Conservation (phyloP, 2,113 vertebrate genomes). For the Chlamydotis undulata region DNA sequence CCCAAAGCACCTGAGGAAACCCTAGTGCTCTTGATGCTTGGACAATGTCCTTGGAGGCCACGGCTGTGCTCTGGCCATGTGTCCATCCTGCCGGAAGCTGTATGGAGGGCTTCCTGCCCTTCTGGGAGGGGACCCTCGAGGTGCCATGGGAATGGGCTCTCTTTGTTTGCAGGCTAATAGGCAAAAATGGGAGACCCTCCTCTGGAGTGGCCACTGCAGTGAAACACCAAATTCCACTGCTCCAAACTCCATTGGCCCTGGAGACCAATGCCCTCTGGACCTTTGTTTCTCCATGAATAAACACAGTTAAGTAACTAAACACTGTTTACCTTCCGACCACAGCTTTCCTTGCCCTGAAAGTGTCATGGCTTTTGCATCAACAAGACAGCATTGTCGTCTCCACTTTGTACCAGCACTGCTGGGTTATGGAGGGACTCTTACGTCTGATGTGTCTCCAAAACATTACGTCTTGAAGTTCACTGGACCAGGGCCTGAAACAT, state of each 20-base stretch:
- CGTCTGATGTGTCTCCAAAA: not conserved
- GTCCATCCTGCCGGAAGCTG: not conserved
- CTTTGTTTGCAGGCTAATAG: not conserved
- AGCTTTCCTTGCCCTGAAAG: not conserved
- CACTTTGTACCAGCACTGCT: fast-evolving
- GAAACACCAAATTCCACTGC: fast-evolving
- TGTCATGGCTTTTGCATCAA: not conserved
- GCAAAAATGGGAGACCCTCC: not conserved
- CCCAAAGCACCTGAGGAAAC: not conserved
- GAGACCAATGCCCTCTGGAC: not conserved
- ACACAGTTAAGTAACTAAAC: not conserved
- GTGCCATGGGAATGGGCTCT: not conserved
- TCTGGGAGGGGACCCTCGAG: not conserved
- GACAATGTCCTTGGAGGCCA: not conserved
- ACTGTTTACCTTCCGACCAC: not conserved
- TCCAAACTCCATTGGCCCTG: fast-evolving
- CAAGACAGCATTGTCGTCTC: not conserved
- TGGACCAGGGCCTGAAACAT: not conserved
- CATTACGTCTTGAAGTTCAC: not conserved
- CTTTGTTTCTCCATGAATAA: not conserved
- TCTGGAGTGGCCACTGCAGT: not conserved
- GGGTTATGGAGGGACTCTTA: not conserved
- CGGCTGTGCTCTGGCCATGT: not conserved
- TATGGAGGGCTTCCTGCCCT: not conserved
- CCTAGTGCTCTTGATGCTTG: not conserved